Percentiles rank a stretch among this genome's conserved stretches.
phyloP scores from a whole-genome alignment of 2,113 vertebrate species.

The Orthochromis indermauri region DNA sequence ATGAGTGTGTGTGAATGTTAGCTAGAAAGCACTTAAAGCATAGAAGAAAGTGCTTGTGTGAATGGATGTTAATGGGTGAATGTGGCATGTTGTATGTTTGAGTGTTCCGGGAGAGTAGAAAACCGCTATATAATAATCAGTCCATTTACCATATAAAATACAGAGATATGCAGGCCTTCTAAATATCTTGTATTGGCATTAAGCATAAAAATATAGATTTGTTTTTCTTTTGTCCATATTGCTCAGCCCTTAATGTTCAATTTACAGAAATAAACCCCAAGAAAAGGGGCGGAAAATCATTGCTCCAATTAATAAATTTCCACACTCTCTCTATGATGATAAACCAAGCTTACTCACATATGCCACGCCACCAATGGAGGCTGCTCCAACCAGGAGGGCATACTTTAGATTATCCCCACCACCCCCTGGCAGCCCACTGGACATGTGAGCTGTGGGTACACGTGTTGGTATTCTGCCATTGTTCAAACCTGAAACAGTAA shows the following conservation, averaged over 20 bases:
- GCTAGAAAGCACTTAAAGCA: background rate
- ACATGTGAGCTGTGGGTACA: constrained; percentile 71
- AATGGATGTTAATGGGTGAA: background rate
- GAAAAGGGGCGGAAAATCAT: background rate
- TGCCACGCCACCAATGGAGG: constrained; percentile 65
- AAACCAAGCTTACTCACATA: constrained; percentile 72
- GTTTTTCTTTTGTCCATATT: background rate
- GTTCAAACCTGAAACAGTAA: constrained; percentile 48
- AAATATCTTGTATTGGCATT: background rate
- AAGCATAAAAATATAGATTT: background rate
- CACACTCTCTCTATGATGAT: background rate
- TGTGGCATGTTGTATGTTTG: background rate
- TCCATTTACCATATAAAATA: background rate
- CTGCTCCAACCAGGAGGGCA: constrained; percentile 76
- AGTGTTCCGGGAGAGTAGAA: background rate
- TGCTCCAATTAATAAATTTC: background rate
- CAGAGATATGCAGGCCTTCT: background rate
- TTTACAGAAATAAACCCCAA: background rate
- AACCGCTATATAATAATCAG: background rate
- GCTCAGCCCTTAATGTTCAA: background rate
- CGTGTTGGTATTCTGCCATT: constrained; percentile 29
- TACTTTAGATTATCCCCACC: constrained; percentile 76
- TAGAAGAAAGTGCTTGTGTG: background rate
- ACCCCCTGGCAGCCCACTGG: constrained; percentile 71
- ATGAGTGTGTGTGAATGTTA: background rate